Base-by-base conservation (phyloP, 2,797 vertebrate genomes). In the Emydoidea blandingii region DNA sequence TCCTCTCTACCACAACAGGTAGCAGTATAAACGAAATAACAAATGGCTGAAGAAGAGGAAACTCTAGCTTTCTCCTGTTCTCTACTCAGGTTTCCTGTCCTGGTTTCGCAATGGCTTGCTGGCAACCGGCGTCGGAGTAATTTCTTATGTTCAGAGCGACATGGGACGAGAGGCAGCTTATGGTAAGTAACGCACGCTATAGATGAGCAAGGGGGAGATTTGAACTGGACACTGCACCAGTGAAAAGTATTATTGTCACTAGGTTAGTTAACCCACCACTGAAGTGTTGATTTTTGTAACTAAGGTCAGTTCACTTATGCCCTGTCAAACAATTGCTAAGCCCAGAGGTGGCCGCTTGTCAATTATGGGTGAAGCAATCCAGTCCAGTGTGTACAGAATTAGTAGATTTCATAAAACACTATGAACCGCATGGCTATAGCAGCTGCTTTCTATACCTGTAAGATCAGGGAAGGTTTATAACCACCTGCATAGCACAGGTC, bases 51-150 rank as follows among this genome's bases (percentile, higher is more conserved):
- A 52, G 78, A n/a, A 16, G 47, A 79, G 62, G 54, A 5, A 31
- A 49, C 11, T n/a, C 27, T 11, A 9, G 6, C 41, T 31, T 14
- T 72, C 23, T 7, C 19, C 44, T 41, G 29, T 3, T 88, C 44
- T 86, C 79, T 85, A 31, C 88, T 14, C 97, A 99, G 99, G 99
- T 11, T 99, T 99, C 93, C 98, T 99, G 18, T 99, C 99, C 2
- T 99, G 99, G 99, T 99, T 99, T 97, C 98, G 99, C 76, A 99
- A 99, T 57, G 99, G 99, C 52, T 98, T 99, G 91, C 98, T 99
- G 96, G 98, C 99, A 0, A 99, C 99, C 0, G 99, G 99, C 47
- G 98, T 99, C 0, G 99, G 99, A 8, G 98, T 99, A 95, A 99
- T 99, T 65, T 98, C 99, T 4, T 99, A 98, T 74, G 98, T 99